phyloP scores from a whole-genome alignment of 2,888 invertebrate species.

The Ophion obscuratus region DNA sequence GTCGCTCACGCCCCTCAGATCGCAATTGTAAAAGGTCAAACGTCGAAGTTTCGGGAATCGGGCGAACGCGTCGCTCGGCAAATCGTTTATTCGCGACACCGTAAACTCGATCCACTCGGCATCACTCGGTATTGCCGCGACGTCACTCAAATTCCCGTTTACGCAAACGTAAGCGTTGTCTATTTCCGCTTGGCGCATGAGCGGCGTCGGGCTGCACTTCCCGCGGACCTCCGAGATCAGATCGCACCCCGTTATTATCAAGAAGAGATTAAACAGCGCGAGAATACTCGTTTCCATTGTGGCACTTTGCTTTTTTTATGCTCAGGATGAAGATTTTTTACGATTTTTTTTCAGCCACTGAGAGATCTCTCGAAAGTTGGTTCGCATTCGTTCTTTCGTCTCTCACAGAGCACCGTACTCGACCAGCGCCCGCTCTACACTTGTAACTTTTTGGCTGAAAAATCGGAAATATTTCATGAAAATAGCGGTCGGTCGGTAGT shows the following conservation, averaged over 20 bases:
- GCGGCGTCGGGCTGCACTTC: conserved; percentile 73
- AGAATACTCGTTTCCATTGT: conserved; percentile 18
- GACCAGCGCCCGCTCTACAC: background rate
- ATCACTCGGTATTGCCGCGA: conserved; percentile 72
- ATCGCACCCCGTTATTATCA: background rate
- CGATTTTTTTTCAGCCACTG: background rate
- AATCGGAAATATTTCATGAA: background rate
- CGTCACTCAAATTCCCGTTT: conserved; percentile 71
- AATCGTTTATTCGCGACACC: conserved; percentile 72
- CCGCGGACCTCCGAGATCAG: conserved; percentile 55
- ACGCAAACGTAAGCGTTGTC: conserved; percentile 77
- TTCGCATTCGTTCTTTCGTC: background rate
- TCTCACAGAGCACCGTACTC: background rate
- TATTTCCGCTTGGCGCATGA: conserved; percentile 65
- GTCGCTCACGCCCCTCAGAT: conserved; percentile 68
- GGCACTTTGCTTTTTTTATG: background rate
- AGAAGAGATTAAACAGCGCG: conserved; percentile 18
- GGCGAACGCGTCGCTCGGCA: conserved; percentile 72
- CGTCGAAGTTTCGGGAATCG: conserved; percentile 71
- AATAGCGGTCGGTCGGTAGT: background rate
- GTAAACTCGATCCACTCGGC: conserved; percentile 79
- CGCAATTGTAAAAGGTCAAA: conserved; percentile 77
- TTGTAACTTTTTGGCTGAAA: background rate
- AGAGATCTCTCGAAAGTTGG: background rate
- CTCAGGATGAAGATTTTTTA: background rate